phyloP scores from a whole-genome alignment of 2,113 vertebrate genomes.

The Columba livia region DNA sequence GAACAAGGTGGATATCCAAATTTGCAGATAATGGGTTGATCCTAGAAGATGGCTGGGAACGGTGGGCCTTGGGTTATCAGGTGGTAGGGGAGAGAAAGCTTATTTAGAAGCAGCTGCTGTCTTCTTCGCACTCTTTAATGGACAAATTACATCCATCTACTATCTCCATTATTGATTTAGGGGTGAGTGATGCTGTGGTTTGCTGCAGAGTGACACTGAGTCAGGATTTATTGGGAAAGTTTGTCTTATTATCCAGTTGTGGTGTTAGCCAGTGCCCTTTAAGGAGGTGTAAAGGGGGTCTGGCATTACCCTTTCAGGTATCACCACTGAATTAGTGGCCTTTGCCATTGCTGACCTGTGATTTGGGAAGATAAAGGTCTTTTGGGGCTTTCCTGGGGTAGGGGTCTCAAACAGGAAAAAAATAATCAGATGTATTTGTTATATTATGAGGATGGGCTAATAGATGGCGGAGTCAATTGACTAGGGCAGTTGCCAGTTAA shows the following conservation, averaged over 20 bases:
- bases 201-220: background rate
- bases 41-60: background rate
- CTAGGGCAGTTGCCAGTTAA: background rate
- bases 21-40: background rate
- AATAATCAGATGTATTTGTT: background rate
- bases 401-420: background rate
- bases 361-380: background rate
- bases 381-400: background rate
- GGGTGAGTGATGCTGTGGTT: background rate
- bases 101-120: background rate
- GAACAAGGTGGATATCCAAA: constrained; percentile 6
- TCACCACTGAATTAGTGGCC: background rate
- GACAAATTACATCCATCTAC: background rate
- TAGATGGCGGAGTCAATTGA: background rate
- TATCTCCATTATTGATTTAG: background rate
- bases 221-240: constrained; percentile 4
- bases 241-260: background rate
- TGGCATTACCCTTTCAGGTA: background rate
- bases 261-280: background rate
- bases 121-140: background rate
- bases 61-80: background rate
- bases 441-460: background rate
- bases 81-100: background rate
- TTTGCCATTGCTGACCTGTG: background rate
- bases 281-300: background rate